Evolutionary conservation across 2,888 invertebrate genomes (phyloP).

Genomic region (Drosophila pullipes): DNA sequence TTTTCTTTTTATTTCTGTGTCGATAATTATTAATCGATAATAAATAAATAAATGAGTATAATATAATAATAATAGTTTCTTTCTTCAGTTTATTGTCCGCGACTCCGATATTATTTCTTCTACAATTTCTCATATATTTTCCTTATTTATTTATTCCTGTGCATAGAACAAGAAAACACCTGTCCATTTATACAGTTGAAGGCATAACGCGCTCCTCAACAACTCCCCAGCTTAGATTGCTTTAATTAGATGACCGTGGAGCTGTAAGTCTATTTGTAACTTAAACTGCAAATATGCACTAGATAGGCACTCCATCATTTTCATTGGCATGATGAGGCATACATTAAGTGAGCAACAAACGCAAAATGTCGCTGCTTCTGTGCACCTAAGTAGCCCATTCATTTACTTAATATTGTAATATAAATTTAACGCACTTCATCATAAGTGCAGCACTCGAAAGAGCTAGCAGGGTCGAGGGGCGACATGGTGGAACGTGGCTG

Average conservation of each 20-base stretch:
- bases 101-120: background rate
- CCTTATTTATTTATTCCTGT: background rate
- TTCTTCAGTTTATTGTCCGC: background rate
- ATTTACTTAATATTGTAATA: slow-evolving; percentile 73
- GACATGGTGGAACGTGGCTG: slow-evolving; percentile 3
- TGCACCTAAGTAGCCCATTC: slow-evolving; percentile 59
- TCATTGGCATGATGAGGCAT: slow-evolving; percentile 36
- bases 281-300: background rate
- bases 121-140: background rate
- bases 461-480: background rate
- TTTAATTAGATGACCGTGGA: background rate
- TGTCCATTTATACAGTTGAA: background rate
- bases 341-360: slow-evolving; percentile 37
- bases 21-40: background rate
- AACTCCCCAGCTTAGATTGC: background rate
- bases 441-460: slow-evolving; percentile 56
- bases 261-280: background rate
- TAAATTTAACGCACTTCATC: slow-evolving; percentile 74
- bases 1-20: background rate
- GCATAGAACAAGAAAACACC: background rate
- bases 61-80: background rate
- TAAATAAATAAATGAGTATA: background rate
- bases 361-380: slow-evolving; percentile 51
- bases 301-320: slow-evolving; percentile 46
- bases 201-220: background rate